phyloP scores from a whole-genome alignment of 2,797 vertebrate genomes.

The Sciurus carolinensis region DNA sequence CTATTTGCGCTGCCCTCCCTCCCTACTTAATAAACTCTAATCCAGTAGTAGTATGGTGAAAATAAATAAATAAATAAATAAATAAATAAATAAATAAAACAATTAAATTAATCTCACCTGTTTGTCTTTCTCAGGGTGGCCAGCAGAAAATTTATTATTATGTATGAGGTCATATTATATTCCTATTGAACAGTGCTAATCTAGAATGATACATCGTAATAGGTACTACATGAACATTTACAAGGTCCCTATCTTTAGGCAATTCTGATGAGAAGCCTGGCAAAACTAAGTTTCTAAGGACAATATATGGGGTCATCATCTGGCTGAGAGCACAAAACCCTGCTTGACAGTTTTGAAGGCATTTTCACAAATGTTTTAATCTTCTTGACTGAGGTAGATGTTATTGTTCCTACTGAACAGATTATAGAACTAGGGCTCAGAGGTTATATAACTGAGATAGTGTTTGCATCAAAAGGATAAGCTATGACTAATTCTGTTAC shows the following conservation, averaged over 20 bases:
- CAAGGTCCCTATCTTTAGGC: not conserved
- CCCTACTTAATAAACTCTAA: conserved; percentile 73
- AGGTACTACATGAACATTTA: not conserved
- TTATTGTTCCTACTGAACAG: not conserved
- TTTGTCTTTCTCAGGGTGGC: not conserved
- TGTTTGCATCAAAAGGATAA: not conserved
- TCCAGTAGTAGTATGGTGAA: conserved; percentile 16
- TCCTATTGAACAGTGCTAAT: not conserved
- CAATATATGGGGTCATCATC: not conserved
- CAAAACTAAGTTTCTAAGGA: not conserved
- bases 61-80: too few relatives aligned
- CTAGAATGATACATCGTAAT: not conserved
- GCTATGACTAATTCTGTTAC: not conserved
- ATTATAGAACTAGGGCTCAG: not conserved
- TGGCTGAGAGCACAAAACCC: not conserved
- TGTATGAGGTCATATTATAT: not conserved
- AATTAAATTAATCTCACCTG: not conserved
- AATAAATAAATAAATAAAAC: too few relatives aligned
- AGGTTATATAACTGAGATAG: not conserved
- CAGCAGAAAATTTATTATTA: not conserved
- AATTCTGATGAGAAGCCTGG: not conserved
- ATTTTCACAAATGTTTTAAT: not conserved
- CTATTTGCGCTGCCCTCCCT: not conserved
- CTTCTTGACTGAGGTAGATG: not conserved
- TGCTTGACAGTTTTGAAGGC: not conserved